Evolutionary conservation across 2,888 invertebrate genomes (phyloP), one percentile per base, ranked within the genome.

Genomic region (Pasiphila rectangulata): DNA sequence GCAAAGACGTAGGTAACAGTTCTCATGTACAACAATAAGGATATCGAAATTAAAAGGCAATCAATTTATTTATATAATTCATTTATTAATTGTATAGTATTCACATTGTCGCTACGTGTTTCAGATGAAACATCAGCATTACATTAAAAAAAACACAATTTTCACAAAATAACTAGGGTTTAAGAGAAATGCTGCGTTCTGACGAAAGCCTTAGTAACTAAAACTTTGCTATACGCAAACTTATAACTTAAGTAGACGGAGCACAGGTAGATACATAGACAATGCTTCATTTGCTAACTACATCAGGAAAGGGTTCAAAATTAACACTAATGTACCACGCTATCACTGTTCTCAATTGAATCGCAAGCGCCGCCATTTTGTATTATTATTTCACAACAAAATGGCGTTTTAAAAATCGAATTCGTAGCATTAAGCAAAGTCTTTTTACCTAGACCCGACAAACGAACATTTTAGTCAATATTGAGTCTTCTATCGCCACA

Each of bases 81-180:
- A 87, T 88, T 88, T 88, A 88, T 88, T 88, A 87, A 83, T 82
- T 83, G 81, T 83, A 83, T 82, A 83, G 78, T 87, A 86, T 88
- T 86, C 88, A 88, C 87, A 88, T 84, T 79, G 78, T 81, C 74
- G 83, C 85, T 79, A 80, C 72, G 73, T 70, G 80, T 85, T 81
- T 72, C 86, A 79, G 72, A 72, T 61, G 63, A 83, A 86, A 83
- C 85, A 77, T 73, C 75, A 79, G 83, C 82, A 70, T 79, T 77
- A 83, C 77, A 80, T 84, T 84, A 76, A 84, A 85, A n/a, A n/a
- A 56, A 87, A 88, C 85, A 86, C 85, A 85, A 79, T 72, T 75
- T 77, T 75, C 78, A 82, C 79, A 81, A 77, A 73, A 67, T 68
- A 80, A 75, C 79, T 83, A 86, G 74, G n/a, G 67, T 78, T 72